Base-by-base conservation (phyloP, 2,888 invertebrate genomes). In the Disparrhopalites patrizii region DNA sequence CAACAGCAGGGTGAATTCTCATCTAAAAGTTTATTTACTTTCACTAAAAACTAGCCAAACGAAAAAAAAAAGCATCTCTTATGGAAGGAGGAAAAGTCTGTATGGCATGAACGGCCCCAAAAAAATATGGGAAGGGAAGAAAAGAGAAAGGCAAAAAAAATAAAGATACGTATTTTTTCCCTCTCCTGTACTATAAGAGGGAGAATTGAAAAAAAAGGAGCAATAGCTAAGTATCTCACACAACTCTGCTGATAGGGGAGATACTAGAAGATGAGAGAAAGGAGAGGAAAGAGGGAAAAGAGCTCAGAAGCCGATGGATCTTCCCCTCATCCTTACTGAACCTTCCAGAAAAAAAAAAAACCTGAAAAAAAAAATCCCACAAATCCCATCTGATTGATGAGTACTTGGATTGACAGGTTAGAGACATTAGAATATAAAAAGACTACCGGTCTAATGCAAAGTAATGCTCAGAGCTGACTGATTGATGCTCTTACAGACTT, bases 381-480 rank as follows among this genome's bases (percentile, higher is more conserved):
- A 61, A 61, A 61, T 61, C 61, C 61, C 61, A 51, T 61, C 51
- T 61, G 61, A 61, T 61, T 61, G 61, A 61, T 61, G 61, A 61
- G 51, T 38, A 61, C 25, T 61, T 51, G 51, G 51, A 61, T 61
- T 61, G 61, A 61, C 61, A 43, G 61, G 51, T 27, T 51, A n/a
- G 27, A 38, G 36, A 56, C 38, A 31, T 56, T 56, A 56, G 38
- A 56, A 36, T 56, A 56, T 56, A 56, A 38, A 33, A 56, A 27
- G 56, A 36, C 47, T 1, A 36, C n/a, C 7, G 20, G 23, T 60
- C 60, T 60, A 27, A 60, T 60, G 47, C 28, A 60, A 60, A 60
- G 60, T 60, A 60, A 60, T 60, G 56, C 56, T 56, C n/a, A 36
- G 38, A 38, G 47, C 60, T 23, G 30, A 54, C 54, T 20, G 31